Evolutionary conservation across 92 coral and sea anemone species (phyloP), one percentile per base, ranked within the genome.

Genomic region (Porites lobata): DNA sequence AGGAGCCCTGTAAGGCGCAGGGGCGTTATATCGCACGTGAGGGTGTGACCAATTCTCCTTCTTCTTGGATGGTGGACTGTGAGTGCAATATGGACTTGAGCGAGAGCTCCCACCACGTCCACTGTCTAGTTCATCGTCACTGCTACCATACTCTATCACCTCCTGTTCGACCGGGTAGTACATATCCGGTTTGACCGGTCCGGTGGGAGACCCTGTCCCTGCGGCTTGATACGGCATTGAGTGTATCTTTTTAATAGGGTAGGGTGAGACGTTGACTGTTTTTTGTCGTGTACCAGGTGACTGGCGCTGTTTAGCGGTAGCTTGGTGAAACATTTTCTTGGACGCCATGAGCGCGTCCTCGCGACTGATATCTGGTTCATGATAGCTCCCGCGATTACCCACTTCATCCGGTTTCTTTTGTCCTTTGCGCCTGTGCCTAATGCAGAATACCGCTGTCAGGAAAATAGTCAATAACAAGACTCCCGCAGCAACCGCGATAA

Each of bases 251-350:
- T 90, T 94, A 15, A 92, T 76, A 11, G 94, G 92, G 67, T 75
- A 81, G 20, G 94, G 92, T 15, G 89, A 88, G 54, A 87, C 88
- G 29, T 87, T 78, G 14, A 82, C 86, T n/a, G 87, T 72, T 29
- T 79, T 80, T 52, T 67, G 75, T 64, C 66, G 87, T 2, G 56
- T 80, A 80, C 32, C 19, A 24, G 80, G 62, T 9, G 87, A 7
- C 12, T 61, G n/a, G 1, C 80, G 56, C 17, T n/a, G 75, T 6
- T 76, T 76, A 6, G 77, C 32, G 0, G 98, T 95, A 1, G 98
- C 98, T 29, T 95, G 93, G 17, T 89, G 92, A 83, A 93, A 95
- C 98, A 95, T 95, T 75, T 95, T 94, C 92, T 95, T 93, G n/a
- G 98, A 93, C 3, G 96, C 96, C 84, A 89, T 89, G 18, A 95